Percentiles rank a stretch among this genome's conserved stretches.
phyloP scores from a whole-genome alignment of 92 coral and sea anemone genomes.

The Zoanthus sociatus region DNA sequence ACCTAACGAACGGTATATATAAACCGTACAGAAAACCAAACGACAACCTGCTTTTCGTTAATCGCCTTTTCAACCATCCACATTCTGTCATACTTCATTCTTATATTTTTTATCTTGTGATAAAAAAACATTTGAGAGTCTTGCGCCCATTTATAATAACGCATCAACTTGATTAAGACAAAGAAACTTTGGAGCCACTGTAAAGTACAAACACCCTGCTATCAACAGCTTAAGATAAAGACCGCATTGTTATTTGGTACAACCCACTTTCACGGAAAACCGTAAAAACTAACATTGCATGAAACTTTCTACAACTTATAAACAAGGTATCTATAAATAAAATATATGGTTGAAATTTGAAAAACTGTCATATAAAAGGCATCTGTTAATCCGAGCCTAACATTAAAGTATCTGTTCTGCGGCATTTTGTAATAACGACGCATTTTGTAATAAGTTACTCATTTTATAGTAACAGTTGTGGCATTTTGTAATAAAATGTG shows the following conservation, averaged over 20 bases:
- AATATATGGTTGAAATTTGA: too few relatives aligned
- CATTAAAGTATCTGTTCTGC: too few relatives aligned
- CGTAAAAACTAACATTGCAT: background rate
- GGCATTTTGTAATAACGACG: too few relatives aligned
- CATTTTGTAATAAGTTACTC: too few relatives aligned
- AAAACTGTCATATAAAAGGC: too few relatives aligned
- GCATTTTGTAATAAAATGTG: too few relatives aligned
- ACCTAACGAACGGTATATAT: background rate
- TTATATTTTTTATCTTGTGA: slow-evolving; percentile 29
- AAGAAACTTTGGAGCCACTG: background rate
- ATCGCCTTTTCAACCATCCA: slow-evolving; percentile 44
- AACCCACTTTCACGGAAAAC: slow-evolving; percentile 9
- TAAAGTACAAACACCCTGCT: background rate
- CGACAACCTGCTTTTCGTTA: background rate
- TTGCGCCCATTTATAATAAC: background rate
- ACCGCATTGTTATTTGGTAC: slow-evolving; percentile 1
- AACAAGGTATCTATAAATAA: background rate
- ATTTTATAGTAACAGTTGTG: too few relatives aligned
- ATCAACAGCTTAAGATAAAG: slow-evolving; percentile 12
- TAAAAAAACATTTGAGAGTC: slow-evolving; percentile 13
- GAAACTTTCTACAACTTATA: background rate
- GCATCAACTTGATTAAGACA: background rate
- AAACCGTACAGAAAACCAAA: background rate
- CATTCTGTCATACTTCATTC: slow-evolving; percentile 31
- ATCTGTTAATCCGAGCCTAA: too few relatives aligned